These are phyloP conservation scores for Cephus rjabovi DNA, from an alignment of 2,888 invertebrate genomes.

Conservation along the genomic window DNA sequence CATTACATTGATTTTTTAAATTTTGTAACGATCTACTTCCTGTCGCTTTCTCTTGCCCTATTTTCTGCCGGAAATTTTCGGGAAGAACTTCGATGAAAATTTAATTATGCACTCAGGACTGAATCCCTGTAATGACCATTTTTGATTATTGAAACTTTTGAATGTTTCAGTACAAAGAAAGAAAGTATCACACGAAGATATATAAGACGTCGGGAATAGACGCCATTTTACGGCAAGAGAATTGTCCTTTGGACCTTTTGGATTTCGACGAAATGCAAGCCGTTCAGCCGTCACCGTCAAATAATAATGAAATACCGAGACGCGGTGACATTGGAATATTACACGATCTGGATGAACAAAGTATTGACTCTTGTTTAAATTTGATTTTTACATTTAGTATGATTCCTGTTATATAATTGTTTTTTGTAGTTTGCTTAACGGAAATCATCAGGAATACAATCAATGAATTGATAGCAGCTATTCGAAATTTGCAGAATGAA, in stretches of 20 bases:
- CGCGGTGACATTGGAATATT: slow-evolving; percentile 78
- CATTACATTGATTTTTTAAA: neutral
- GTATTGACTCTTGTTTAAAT: slow-evolving; percentile 53
- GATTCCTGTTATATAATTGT: neutral
- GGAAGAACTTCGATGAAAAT: neutral
- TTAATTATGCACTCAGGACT: neutral
- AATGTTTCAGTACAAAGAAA: slow-evolving; percentile 53
- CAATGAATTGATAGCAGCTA: slow-evolving; percentile 75
- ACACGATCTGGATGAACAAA: slow-evolving; percentile 72
- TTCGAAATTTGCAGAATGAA: slow-evolving; percentile 78
- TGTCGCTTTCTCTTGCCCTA: neutral
- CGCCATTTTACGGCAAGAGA: slow-evolving; percentile 53
- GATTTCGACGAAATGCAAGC: slow-evolving; percentile 63
- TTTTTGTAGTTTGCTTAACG: slow-evolving; percentile 53
- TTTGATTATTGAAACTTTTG: neutral
- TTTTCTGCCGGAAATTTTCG: neutral
- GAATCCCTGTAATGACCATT: neutral
- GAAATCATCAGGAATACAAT: slow-evolving; percentile 74
- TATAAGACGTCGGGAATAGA: slow-evolving; percentile 50
- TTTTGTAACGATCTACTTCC: neutral
- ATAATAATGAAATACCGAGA: slow-evolving; percentile 64
- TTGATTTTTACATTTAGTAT: slow-evolving; percentile 2
- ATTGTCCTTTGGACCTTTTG: slow-evolving; percentile 48
- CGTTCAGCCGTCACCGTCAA: slow-evolving; percentile 56
- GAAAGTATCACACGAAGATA: slow-evolving; percentile 53